phyloP scores from a whole-genome alignment of 2,888 invertebrate genomes.

The Aphodius granarius region DNA sequence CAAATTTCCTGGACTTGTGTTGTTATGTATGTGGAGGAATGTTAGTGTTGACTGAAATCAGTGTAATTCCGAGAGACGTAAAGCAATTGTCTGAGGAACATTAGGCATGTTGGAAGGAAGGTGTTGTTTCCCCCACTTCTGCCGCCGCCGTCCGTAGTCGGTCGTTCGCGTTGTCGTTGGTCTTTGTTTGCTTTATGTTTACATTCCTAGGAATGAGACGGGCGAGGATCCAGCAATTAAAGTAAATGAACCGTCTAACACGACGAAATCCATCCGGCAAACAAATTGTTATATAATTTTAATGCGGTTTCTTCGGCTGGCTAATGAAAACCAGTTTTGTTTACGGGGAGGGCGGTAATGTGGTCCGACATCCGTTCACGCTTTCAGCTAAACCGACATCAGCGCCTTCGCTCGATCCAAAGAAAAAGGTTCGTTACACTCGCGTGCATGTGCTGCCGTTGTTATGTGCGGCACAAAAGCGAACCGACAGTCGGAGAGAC shows the following conservation, averaged over 20 bases:
- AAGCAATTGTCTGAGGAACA: background rate
- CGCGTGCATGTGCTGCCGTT: background rate
- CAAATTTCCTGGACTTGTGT: too few relatives aligned
- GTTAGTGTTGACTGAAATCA: background rate
- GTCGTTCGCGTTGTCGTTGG: background rate
- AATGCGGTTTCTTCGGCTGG: constrained; percentile 1
- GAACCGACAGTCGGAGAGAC: background rate
- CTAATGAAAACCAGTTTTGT: background rate
- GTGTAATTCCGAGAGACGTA: background rate
- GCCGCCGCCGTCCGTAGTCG: too few relatives aligned
- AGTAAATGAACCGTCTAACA: constrained; percentile 18
- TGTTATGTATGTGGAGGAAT: too few relatives aligned
- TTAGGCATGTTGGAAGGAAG: background rate
- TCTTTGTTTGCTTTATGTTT: background rate
- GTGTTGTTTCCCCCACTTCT: background rate
- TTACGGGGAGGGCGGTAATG: background rate
- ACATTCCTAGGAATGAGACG: constrained; percentile 17
- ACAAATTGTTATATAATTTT: constrained; percentile 17
- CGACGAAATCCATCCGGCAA: constrained; percentile 16
- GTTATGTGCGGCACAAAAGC: background rate
- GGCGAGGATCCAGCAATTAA: constrained; percentile 16
- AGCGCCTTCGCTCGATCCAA: background rate
- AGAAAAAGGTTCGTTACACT: background rate
- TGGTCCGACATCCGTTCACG: background rate
- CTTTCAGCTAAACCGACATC: background rate